Conservation (phyloP, 53 echinoderm and acorn worm genomes). For the Zoroaster sp. region DNA sequence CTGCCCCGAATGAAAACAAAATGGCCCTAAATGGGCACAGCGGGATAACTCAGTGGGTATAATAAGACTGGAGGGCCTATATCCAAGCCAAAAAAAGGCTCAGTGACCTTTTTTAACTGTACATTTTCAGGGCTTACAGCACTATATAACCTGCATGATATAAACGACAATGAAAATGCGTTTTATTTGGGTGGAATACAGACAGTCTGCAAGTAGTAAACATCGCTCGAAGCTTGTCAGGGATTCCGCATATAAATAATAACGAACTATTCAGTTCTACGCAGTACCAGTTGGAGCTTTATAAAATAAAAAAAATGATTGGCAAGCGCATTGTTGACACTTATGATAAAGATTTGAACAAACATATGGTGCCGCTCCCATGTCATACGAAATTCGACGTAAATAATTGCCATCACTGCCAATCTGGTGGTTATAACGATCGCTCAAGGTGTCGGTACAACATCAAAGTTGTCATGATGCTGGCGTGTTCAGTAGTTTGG, state of each 20-base stretch:
- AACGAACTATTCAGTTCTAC: too few relatives aligned
- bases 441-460: not conserved
- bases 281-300: too few relatives aligned
- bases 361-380: constrained; percentile 18
- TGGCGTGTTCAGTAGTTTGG: constrained; percentile 1
- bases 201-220: not conserved
- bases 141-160: too few relatives aligned
- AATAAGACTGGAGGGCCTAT: not conserved
- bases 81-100: not conserved
- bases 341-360: not conserved
- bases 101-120: too few relatives aligned
- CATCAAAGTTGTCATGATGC: not conserved
- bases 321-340: not conserved
- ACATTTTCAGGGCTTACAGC: too few relatives aligned
- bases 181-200: too few relatives aligned
- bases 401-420: not conserved
- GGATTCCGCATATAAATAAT: too few relatives aligned
- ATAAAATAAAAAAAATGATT: not conserved
- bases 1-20: not conserved
- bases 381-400: not conserved
- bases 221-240: not conserved
- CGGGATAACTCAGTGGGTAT: too few relatives aligned
- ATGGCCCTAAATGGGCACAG: not conserved
- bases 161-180: too few relatives aligned
- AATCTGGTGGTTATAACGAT: not conserved